phyloP scores from a whole-genome alignment of 2,113 vertebrate species.

The Leucosticte australis region DNA sequence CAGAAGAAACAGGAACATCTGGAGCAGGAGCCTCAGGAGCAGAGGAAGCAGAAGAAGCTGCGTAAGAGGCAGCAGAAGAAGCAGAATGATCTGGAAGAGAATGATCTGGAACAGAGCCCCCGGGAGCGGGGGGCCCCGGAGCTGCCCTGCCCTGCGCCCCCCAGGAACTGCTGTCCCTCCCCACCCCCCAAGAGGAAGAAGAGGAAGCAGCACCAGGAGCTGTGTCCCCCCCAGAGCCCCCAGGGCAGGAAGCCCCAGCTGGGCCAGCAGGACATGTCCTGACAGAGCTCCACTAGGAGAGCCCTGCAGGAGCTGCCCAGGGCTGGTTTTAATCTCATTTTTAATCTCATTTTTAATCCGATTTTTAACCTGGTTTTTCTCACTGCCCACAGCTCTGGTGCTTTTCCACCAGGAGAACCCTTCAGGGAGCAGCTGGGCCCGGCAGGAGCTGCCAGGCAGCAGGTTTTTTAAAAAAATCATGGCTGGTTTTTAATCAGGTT shows the following conservation, averaged over 20 bases:
- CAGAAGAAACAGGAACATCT: too few relatives aligned
- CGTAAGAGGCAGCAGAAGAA: too few relatives aligned
- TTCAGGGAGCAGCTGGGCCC: too few relatives aligned
- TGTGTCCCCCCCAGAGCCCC: fast-evolving
- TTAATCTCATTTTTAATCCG: neutral
- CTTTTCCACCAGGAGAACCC: neutral
- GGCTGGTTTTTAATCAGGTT: neutral
- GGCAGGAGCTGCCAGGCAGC: neutral
- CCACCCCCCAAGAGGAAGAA: fast-evolving
- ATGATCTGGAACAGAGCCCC: neutral
- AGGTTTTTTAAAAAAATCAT: too few relatives aligned
- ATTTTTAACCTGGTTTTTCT: neutral
- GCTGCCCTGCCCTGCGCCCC: too few relatives aligned
- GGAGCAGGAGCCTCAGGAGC: neutral
- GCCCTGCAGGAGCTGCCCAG: too few relatives aligned
- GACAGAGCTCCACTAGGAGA: neutral
- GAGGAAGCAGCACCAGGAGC: neutral
- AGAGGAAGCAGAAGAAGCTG: too few relatives aligned
- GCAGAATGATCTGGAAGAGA: too few relatives aligned
- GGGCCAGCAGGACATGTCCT: neutral
- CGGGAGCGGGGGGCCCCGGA: neutral
- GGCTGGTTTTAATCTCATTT: neutral
- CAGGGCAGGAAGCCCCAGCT: neutral
- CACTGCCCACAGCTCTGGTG: neutral
- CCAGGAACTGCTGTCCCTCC: fast-evolving